Conservation (phyloP, 1,140 invertebrate genomes). For the Babylonia areolata region DNA sequence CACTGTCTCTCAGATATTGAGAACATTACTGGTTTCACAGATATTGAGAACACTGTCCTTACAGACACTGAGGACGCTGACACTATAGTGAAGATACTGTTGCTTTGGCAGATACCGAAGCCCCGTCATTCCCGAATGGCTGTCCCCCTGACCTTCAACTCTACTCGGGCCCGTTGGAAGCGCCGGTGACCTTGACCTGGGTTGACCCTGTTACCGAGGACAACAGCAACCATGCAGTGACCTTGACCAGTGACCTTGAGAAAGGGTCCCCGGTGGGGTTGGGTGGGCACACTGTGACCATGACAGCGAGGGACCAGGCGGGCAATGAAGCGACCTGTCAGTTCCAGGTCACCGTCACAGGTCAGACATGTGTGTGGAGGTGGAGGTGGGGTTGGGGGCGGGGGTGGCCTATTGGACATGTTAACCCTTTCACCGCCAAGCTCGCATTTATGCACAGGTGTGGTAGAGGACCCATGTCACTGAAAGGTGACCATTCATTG, state of each 20-base stretch:
- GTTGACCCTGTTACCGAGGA: not conserved
- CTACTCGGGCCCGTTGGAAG: not conserved
- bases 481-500: too few species aligned
- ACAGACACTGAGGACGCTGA: too few species aligned
- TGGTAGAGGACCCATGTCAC: too few species aligned
- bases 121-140: not conserved
- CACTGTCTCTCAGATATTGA: too few species aligned
- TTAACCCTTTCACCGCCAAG: too few species aligned
- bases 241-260: not conserved
- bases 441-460: too few species aligned
- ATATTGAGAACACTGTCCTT: too few species aligned
- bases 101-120: not conserved
- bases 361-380: not conserved
- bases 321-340: not conserved
- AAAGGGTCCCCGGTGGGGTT: not conserved
- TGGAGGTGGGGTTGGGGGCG: not conserved
- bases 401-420: too few species aligned
- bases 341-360: not conserved
- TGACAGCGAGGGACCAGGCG: not conserved
- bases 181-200: not conserved
- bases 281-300: not conserved
- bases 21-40: too few species aligned
- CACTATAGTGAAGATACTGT: too few species aligned
- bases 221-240: not conserved
- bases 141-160: not conserved